These are phyloP conservation scores for Mormyrus proboscirostris DNA, from an alignment of 2,797 vertebrate genomes.

Conservation along the genomic window DNA sequence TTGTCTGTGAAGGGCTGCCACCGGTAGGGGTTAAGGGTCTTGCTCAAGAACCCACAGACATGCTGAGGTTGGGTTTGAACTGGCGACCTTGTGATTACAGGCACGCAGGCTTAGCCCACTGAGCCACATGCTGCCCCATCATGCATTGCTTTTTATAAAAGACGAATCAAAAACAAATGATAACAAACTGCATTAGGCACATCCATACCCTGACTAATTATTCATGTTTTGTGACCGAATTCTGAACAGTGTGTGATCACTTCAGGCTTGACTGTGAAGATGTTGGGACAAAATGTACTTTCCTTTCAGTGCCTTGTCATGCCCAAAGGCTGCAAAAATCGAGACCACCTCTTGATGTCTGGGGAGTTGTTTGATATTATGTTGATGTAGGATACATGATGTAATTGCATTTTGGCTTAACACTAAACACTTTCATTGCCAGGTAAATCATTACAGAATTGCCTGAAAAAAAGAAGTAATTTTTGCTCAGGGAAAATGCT, in stretches of 20 bases:
- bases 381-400: background rate
- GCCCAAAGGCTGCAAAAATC: background rate
- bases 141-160: background rate
- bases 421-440: background rate
- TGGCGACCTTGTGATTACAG: no score
- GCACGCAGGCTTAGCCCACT: no score
- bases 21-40: no score
- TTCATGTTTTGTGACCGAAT: background rate
- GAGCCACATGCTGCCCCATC: background rate
- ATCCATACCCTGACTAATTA: background rate
- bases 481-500: background rate
- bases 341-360: background rate
- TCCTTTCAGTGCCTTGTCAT: background rate
- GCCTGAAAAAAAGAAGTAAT: background rate
- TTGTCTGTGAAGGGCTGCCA: no score
- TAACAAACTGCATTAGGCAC: background rate
- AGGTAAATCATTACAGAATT: background rate
- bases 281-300: background rate
- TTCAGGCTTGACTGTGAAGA: background rate
- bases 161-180: background rate
- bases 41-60: no score
- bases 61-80: no score
- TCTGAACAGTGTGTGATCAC: background rate
- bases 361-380: background rate
- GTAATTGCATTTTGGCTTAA: background rate